These are phyloP conservation scores for Esox niger DNA, from an alignment of 2,113 vertebrate species.

Conservation along the genomic window DNA sequence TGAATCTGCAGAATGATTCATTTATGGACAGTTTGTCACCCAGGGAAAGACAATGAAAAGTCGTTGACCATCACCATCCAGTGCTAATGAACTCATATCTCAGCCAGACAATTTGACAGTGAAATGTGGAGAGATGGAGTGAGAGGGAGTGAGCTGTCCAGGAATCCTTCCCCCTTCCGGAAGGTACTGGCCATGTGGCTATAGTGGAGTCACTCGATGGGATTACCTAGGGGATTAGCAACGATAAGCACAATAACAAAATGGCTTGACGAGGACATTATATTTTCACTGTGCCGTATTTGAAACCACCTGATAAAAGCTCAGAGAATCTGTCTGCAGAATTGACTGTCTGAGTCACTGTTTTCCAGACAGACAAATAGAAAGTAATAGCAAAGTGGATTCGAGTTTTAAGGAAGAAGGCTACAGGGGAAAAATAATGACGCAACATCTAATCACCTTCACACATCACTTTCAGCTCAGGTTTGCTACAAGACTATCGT, in stretches of 20 bases:
- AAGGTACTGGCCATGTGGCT: conserved; percentile 34
- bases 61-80: conserved; percentile 29
- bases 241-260: conserved; percentile 65
- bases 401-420: conserved; percentile 26
- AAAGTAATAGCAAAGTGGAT: conserved; percentile 21
- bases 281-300: conserved; percentile 52
- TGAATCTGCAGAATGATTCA: conserved; percentile 36
- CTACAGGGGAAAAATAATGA: conserved; percentile 36
- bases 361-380: conserved; percentile 16
- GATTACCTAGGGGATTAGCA: conserved; percentile 71
- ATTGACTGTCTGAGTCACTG: conserved; percentile 19
- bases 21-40: conserved; percentile 32
- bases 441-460: conserved; percentile 40
- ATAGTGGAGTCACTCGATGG: conserved; percentile 53
- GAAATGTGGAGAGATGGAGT: conserved; percentile 41
- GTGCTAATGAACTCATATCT: conserved; percentile 48
- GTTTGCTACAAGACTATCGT: too few relatives aligned
- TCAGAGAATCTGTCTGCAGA: conserved; percentile 6
- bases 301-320: conserved; percentile 58
- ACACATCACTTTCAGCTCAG: conserved; percentile 28
- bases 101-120: conserved; percentile 30
- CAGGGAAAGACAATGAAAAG: conserved; percentile 28
- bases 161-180: conserved; percentile 37
- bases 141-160: conserved; percentile 50
- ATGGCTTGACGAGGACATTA: conserved; percentile 58